phyloP scores from a whole-genome alignment of 2,113 vertebrate species.

The Australoheros scitulus region DNA sequence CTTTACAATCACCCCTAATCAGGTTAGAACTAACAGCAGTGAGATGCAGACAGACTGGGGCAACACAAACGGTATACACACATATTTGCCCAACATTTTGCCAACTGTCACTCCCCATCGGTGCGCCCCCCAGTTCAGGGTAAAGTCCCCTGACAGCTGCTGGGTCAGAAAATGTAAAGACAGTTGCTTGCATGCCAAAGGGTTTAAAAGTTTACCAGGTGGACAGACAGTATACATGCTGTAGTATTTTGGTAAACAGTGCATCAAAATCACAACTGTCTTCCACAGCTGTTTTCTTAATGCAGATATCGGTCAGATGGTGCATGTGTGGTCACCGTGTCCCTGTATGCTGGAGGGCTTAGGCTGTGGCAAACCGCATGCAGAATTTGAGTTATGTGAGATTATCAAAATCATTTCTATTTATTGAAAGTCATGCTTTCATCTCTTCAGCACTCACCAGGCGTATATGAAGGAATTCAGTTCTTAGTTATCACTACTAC shows the following conservation, averaged over 20 bases:
- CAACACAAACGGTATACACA: neutral
- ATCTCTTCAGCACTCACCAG: neutral
- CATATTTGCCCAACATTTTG: neutral
- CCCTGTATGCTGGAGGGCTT: neutral
- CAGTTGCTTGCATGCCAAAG: conserved; percentile 62
- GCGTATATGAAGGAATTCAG: neutral
- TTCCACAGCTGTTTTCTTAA: conserved; percentile 8
- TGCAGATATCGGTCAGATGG: neutral
- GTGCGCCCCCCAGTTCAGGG: neutral
- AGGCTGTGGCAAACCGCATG: neutral
- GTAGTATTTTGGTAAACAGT: conserved; percentile 12
- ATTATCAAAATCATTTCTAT: neutral
- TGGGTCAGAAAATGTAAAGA: conserved; percentile 48
- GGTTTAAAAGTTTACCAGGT: conserved; percentile 44
- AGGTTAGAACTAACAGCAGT: neutral
- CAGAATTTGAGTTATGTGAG: neutral
- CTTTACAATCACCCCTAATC: neutral
- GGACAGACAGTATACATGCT: conserved; percentile 30
- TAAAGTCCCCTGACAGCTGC: conserved; percentile 61
- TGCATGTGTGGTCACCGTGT: neutral
- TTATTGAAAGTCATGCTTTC: neutral
- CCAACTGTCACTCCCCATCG: neutral
- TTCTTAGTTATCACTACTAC: neutral
- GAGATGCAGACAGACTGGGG: neutral
- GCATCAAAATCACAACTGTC: neutral